These are phyloP conservation scores for Tachycineta bicolor DNA, from an alignment of 2,113 vertebrate genomes.

Conservation along the genomic window DNA sequence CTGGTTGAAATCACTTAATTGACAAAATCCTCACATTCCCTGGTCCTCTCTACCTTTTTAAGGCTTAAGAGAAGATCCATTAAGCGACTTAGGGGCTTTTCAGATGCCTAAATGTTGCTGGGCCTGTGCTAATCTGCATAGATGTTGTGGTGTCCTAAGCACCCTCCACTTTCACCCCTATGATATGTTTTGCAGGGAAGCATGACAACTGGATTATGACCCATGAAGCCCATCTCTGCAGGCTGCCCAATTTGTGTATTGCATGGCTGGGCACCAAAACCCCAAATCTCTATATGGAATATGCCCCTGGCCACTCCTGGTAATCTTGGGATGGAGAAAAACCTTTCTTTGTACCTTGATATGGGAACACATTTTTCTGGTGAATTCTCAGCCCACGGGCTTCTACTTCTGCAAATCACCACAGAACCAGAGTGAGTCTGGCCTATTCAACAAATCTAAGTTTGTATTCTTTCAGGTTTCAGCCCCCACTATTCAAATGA, in stretches of 20 bases:
- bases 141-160: neutral
- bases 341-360: neutral
- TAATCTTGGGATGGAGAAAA: neutral
- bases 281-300: neutral
- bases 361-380: neutral
- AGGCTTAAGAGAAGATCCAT: conserved; percentile 1
- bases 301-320: neutral
- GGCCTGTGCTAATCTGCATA: neutral
- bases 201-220: neutral
- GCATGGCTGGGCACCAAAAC: neutral
- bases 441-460: neutral
- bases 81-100: neutral
- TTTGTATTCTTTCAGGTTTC: neutral
- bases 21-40: neutral
- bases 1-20: neutral
- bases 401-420: neutral
- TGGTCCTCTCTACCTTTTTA: neutral
- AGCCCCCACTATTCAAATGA: neutral
- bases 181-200: neutral
- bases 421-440: neutral
- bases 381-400: neutral
- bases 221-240: neutral
- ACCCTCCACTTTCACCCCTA: neutral
- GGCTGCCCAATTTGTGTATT: neutral
- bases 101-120: neutral